These are phyloP conservation scores for Andrena marginata DNA, from an alignment of 2,888 invertebrate genomes.

Conservation along the genomic window DNA sequence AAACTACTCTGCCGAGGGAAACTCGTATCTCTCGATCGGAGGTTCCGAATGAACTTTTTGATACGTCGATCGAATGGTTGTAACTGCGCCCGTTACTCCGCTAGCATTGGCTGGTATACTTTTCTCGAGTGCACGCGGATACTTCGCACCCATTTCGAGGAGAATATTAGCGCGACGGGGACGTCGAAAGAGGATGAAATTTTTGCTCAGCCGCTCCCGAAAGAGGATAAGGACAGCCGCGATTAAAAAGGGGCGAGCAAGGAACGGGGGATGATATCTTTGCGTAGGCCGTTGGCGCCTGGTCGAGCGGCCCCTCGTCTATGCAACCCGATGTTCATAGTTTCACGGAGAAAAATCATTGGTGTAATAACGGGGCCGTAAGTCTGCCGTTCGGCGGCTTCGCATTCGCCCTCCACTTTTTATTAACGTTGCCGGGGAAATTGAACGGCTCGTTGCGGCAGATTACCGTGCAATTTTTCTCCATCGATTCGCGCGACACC, in stretches of 20 bases:
- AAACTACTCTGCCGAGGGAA: conserved; percentile 13
- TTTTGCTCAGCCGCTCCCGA: neutral
- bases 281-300: conserved; percentile 68
- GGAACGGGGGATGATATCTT: neutral
- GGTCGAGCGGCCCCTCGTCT: conserved; percentile 31
- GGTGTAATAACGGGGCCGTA: conserved; percentile 43
- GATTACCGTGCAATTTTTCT: conserved; percentile 49
- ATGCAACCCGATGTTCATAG: conserved; percentile 50
- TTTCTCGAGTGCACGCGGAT: neutral
- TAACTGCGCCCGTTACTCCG: neutral
- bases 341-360: conserved; percentile 23
- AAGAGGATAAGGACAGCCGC: neutral
- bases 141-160: neutral
- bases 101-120: neutral
- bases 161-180: neutral
- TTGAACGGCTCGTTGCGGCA: conserved; percentile 1
- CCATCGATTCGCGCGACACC: conserved; percentile 27
- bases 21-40: conserved; percentile 9
- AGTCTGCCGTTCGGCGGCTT: conserved; percentile 35
- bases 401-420: conserved; percentile 22
- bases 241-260: neutral
- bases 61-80: conserved; percentile 12
- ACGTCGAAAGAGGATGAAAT: neutral
- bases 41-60: conserved; percentile 37
- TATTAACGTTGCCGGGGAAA: conserved; percentile 17